Base-by-base conservation (phyloP, 2,888 invertebrate genomes). In the Nasonia oneida region DNA sequence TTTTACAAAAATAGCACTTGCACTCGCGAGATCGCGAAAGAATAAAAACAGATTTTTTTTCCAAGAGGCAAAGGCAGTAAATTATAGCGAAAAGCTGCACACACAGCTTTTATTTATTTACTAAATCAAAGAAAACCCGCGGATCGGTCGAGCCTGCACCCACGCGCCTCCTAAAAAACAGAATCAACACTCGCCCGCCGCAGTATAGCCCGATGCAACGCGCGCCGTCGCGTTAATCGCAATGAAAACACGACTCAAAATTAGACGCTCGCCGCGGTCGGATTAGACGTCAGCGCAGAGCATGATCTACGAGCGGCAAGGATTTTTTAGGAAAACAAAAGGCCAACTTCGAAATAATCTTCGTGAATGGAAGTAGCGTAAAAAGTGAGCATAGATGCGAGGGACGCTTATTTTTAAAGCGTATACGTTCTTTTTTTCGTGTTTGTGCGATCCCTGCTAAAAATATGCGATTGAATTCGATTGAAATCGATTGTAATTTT, bases 241-340 rank as follows among this genome's bases (percentile, higher is more conserved):
- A 64, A 64, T 23, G 77, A 53, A 77, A 77, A 53, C 64, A 64
- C 64, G 64, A 64, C 23, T 64, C 29, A 67, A 67, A 67, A 67
- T 67, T 67, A 67, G 67, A 67, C 33, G 12, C 15, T 33, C 5
- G 3, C 67, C 5, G 3, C 5, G 0, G 29, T n/a, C 18, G 57
- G n/a, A n/a, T 61, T 61, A n/a, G 67, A 67, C 29, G 67, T n/a
- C n/a, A 14, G 29, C 33, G 29, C 3, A 29, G n/a, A 23, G 6
- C n/a, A 33, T 67, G 29, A 67, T 67, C 12, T 33, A 67, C 14
- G 29, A 0, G 8, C 0, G 4, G 10, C 14, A 33, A 67, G 67
- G 29, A 29, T 67, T 67, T n/a, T 67, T 33, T 67, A 67, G 12
- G 29, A 33, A 67, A 67, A 67, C n/a, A 29, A 67, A 67, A 15